Evolutionary conservation across 2,113 vertebrate genomes (phyloP).

Genomic region (Pseudopipra pipra): DNA sequence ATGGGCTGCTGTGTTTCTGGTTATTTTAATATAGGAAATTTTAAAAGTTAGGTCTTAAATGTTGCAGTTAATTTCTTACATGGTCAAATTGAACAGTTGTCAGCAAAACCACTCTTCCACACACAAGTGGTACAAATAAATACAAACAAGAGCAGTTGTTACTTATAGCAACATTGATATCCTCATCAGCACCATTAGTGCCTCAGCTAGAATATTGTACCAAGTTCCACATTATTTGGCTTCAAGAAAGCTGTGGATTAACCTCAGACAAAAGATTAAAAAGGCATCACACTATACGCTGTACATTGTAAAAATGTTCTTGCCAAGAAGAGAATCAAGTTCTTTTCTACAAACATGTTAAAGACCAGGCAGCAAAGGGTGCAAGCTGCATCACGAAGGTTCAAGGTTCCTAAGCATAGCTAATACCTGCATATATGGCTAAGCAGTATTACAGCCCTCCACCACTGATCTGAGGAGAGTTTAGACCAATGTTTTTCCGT

Average conservation of each 20-base stretch:
- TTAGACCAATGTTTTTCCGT: background rate
- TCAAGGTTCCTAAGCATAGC: background rate
- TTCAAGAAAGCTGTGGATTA: background rate
- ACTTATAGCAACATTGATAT: background rate
- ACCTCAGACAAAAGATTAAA: background rate
- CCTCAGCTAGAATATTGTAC: background rate
- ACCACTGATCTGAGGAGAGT: background rate
- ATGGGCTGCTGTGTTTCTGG: conserved; percentile 43
- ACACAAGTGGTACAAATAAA: background rate
- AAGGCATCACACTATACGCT: background rate
- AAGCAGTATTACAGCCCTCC: background rate
- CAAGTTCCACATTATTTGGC: background rate
- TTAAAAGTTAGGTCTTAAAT: background rate
- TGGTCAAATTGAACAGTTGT: background rate
- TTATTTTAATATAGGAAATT: background rate
- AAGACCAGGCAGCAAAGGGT: background rate
- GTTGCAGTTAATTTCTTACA: background rate
- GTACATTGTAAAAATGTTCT: background rate
- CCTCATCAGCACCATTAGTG: background rate
- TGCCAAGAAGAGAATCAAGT: background rate
- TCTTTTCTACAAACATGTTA: background rate
- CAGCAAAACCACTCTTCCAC: background rate
- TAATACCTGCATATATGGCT: background rate
- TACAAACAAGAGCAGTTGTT: background rate
- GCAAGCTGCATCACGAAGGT: background rate